Base-by-base conservation (phyloP, 1,140 invertebrate genomes). In the Bombus huntii region DNA sequence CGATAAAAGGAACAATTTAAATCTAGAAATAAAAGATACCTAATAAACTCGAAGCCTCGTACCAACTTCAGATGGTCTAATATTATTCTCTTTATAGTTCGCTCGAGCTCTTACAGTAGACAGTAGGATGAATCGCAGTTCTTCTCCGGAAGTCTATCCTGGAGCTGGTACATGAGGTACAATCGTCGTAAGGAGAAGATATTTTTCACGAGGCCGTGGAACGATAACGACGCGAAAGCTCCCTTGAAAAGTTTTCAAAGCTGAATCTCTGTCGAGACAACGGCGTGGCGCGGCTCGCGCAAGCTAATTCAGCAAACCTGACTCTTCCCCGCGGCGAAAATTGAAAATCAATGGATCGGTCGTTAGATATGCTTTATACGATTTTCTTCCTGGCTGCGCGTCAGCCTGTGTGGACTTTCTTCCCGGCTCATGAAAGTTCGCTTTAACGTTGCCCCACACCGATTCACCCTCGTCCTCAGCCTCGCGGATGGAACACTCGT, bases 341-440 rank as follows among this genome's bases (percentile, higher is more conserved):
- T 90, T 90, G 89, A 90, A 90, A 90, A 90, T 90, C 89, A 86
- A 90, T 90, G 89, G 81, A 83, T 86, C 79, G 80, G 81, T 90
- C 89, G 89, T 90, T 90, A 90, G 81, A 70, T 83, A 81, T 70
- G 83, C 79, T 89, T 89, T 90, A 89, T 89, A 89, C 85, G 70
- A 85, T 81, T 85, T 85, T 81, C 84, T 85, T 81, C 79, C 65
- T 31, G 79, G 59, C 77, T 85, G 76, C 42, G 87, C 87, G 84
- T 89, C 85, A 89, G 62, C 87, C 85, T 65, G 82, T 74, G 75
- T 28, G 31, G 65, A 78, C 79, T 88, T 90, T 85, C 89, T 66
- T 90, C 80, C 80, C 73, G 66, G 62, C 88, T 90, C 89, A 88
- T 90, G 84, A 90, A 90, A 90, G 76, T 90, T 79, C 88, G 86